Evolutionary conservation across 1,140 invertebrate genomes (phyloP), one percentile per base, ranked within the genome.

Genomic region (Brachystomella parvula): DNA sequence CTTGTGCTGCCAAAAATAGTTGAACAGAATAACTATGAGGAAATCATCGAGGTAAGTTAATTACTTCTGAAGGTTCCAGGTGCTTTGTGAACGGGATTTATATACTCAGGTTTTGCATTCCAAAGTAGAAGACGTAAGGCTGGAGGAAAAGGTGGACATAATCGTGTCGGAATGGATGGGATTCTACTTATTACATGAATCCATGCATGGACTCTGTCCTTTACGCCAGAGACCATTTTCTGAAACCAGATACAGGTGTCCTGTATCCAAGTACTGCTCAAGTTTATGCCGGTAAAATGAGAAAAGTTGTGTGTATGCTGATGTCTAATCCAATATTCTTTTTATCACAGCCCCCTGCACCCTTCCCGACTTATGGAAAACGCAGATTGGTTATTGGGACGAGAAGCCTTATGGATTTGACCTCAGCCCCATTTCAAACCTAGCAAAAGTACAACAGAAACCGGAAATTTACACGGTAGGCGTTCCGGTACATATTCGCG

Each of bases 91-190:
- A 29, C 24, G 9, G 21, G 24, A 29, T 47, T 49, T 29, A n/a
- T 29, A 61, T 39, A 63, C 47, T n/a, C 31, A 78, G 76, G 78
- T 88, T 31, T 78, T 87, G 15, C 80, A 85, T 67, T 79, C 81
- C 9, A 84, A 83, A 77, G 81, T 88, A 9, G 87, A 89, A 77
- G 84, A 89, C 62, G 78, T 88, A 1, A 70, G 74, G 2, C 74
- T 88, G 29, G 82, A 81, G 17, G 85, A 87, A 63, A 89, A 92
- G 81, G 92, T 96, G 24, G 96, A 99, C 78, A 86, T 98, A 28
- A 96, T 98, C 72, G 87, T 99, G 32, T 96, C 93, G 3, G 96
- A 99, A 80, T 99, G 96, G 96, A 99, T 99, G 96, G 96, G 96
- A 2, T 98, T 98, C 80, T 98, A 97, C 79, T 80, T 99, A 49